phyloP scores from a whole-genome alignment of 2,113 vertebrate genomes.

The Ceratotherium simum region DNA sequence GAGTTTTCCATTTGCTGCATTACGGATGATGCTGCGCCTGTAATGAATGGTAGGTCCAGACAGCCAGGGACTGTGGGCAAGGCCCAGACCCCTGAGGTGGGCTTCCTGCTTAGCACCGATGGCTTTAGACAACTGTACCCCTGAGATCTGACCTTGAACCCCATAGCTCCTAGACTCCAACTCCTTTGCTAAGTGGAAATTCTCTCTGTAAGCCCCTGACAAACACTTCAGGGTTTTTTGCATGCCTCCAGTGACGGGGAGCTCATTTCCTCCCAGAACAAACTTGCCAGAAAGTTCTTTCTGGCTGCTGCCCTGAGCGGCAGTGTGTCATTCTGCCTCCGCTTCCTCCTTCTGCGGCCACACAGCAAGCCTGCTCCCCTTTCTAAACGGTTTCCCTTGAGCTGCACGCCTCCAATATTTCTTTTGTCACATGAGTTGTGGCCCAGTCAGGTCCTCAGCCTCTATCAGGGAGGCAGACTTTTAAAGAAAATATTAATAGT shows the following conservation, averaged over 20 bases:
- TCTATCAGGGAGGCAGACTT: not conserved
- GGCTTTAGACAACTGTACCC: not conserved
- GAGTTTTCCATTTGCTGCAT: not conserved
- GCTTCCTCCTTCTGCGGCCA: not conserved
- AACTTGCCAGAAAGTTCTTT: not conserved
- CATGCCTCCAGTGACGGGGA: not conserved
- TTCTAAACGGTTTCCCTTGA: not conserved
- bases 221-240: not conserved
- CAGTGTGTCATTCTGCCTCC: rapidly evolving
- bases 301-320: not conserved
- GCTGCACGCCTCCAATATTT: not conserved
- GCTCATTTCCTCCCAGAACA: not conserved
- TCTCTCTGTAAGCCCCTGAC: not conserved
- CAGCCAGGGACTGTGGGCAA: not conserved
- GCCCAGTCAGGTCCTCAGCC: not conserved
- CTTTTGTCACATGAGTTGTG: not conserved
- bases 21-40: not conserved
- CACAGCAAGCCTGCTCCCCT: not conserved
- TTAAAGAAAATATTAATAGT: constrained; percentile 60
- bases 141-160: not conserved
- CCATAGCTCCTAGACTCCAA: not conserved
- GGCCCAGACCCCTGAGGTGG: not conserved
- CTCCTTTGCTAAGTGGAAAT: not conserved
- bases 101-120: not conserved
- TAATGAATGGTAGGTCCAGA: not conserved